phyloP scores from a whole-genome alignment of 2,888 invertebrate species.

The Keiferia lycopersicella region DNA sequence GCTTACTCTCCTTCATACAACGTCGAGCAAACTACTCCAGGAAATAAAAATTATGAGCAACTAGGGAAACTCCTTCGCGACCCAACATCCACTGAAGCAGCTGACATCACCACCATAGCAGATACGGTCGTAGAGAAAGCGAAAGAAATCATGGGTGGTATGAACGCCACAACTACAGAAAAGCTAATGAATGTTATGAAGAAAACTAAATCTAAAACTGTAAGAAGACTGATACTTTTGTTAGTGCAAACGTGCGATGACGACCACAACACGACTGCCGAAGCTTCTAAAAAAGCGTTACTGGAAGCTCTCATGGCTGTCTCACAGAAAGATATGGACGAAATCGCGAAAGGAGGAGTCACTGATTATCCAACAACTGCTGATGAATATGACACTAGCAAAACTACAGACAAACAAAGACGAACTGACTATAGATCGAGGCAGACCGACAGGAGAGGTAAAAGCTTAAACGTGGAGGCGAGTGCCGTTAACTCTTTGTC shows the following conservation, averaged over 20 bases:
- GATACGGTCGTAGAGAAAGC: conserved; percentile 85
- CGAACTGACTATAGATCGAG: conserved; percentile 50
- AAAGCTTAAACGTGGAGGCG: conserved; percentile 61
- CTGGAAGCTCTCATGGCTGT: conserved; percentile 86
- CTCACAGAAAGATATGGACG: conserved; percentile 79
- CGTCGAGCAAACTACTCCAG: conserved; percentile 53
- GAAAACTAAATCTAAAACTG: conserved; percentile 89
- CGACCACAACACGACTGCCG: conserved; percentile 85
- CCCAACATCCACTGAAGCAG: conserved; percentile 68
- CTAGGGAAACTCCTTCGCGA: conserved; percentile 63
- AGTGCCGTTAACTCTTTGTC: conserved; percentile 67
- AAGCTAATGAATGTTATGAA: conserved; percentile 91
- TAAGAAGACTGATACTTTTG: conserved; percentile 86
- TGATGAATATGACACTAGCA: conserved; percentile 47
- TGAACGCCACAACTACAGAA: conserved; percentile 87
- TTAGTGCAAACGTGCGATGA: conserved; percentile 90
- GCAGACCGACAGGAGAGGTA: conserved; percentile 56
- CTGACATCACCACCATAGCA: conserved; percentile 83
- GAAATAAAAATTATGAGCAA: conserved; percentile 53
- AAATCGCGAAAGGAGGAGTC: conserved; percentile 64
- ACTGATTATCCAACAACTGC: conserved; percentile 50
- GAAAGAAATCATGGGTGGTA: conserved; percentile 87
- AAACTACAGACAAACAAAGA: conserved; percentile 49
- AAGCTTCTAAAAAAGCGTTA: conserved; percentile 85
- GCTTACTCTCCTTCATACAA: conserved; percentile 56